These are phyloP conservation scores for Ptychodera flava DNA, from an alignment of 35 echinoderm and acorn worm genomes.

Conservation along the genomic window DNA sequence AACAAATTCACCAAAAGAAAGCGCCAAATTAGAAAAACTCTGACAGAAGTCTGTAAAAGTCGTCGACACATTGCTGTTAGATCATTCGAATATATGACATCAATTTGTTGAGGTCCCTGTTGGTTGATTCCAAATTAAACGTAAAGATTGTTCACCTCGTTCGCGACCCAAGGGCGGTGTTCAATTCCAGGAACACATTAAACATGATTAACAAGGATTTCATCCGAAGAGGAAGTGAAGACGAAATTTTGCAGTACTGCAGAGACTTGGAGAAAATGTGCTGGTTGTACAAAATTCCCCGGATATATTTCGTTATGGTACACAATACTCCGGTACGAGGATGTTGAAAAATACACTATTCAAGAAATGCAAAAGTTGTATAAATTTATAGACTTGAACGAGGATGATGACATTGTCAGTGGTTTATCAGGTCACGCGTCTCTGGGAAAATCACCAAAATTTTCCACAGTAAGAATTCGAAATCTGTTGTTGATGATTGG, in stretches of 20 bases:
- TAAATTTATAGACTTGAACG: conserved; percentile 28
- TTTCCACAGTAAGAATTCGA: conserved; percentile 22
- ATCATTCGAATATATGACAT: conserved; percentile 69
- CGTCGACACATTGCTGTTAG: conserved; percentile 32
- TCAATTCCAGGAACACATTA: conserved; percentile 55
- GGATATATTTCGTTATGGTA: conserved; percentile 33
- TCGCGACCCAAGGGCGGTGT: conserved; percentile 65
- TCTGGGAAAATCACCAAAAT: neutral
- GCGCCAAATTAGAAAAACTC: neutral
- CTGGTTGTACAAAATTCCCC: conserved; percentile 22
- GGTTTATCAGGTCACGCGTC: conserved; percentile 30
- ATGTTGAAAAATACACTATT: conserved; percentile 41
- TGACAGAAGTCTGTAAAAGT: conserved; percentile 18
- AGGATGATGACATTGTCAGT: conserved; percentile 34
- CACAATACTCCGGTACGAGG: conserved; percentile 66
- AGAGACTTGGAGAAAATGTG: conserved; percentile 49
- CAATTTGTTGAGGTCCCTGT: conserved; percentile 17
- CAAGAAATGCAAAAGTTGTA: conserved; percentile 51
- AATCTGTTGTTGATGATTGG: conserved; percentile 22
- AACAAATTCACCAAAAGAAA: neutral
- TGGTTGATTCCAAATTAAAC: conserved; percentile 30
- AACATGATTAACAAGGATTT: conserved; percentile 46
- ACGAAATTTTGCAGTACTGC: conserved; percentile 60
- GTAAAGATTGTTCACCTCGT: conserved; percentile 67
- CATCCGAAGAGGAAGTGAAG: conserved; percentile 17